Percentiles rank a stretch among this genome's conserved stretches.
phyloP scores from a whole-genome alignment of 64 coral and sea anemone species.

The Catalaphyllia jardinei region DNA sequence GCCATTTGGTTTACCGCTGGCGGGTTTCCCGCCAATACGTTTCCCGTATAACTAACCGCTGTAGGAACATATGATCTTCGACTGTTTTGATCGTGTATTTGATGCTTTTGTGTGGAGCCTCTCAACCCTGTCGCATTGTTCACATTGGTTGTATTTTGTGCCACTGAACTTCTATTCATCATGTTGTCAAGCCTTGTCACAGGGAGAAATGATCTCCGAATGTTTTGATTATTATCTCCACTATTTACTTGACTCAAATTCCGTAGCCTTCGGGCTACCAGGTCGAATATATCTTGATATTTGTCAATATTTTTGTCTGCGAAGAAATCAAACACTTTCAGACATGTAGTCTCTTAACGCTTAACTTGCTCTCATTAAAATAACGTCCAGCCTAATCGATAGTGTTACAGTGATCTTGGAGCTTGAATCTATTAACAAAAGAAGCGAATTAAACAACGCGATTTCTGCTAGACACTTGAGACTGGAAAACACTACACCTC shows the following conservation, averaged over 20 bases:
- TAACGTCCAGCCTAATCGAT: too few species aligned
- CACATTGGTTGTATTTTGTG: background rate
- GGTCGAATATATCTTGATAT: conserved; percentile 8
- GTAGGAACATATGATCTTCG: background rate
- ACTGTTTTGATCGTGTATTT: background rate
- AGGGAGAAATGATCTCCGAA: background rate
- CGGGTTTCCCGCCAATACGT: conserved; percentile 5
- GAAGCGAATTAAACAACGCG: too few species aligned
- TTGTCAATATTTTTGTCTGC: conserved; percentile 26
- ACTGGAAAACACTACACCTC: too few species aligned
- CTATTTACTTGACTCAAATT: conserved; percentile 20
- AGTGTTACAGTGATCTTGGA: too few species aligned
- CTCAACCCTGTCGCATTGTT: background rate
- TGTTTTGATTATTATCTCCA: background rate
- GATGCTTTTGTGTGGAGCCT: background rate
- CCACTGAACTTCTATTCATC: background rate
- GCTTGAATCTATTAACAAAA: too few species aligned
- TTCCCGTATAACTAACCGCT: background rate
- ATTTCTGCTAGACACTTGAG: too few species aligned
- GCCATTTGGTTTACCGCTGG: background rate
- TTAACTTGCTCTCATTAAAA: too few species aligned
- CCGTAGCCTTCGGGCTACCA: conserved; percentile 23
- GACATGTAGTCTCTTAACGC: background rate
- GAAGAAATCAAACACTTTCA: background rate
- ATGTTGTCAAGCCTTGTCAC: background rate